Conservation (phyloP, 2,113 vertebrate species). For the Callithrix jacchus region DNA sequence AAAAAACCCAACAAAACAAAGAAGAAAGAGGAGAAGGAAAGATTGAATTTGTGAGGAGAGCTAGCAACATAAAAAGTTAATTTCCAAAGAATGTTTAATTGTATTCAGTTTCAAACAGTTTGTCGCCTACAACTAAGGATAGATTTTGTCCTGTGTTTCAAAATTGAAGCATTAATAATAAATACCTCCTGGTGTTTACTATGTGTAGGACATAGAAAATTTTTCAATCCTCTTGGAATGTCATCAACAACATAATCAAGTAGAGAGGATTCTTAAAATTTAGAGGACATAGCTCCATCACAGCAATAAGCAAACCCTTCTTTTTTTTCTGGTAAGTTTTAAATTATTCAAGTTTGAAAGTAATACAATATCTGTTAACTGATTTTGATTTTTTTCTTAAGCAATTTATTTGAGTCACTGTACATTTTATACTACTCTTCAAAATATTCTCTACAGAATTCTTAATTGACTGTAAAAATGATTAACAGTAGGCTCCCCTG, state of each 20-base stretch:
- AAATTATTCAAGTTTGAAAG: not conserved
- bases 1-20: too few relatives aligned
- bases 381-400: constrained; percentile 52
- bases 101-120: not conserved
- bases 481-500: constrained; percentile 71
- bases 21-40: not conserved
- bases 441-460: constrained; percentile 69
- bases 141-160: constrained; percentile 26
- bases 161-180: constrained; percentile 1
- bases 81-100: constrained; percentile 20
- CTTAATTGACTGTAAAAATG: constrained; percentile 70
- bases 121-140: not conserved
- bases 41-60: not conserved
- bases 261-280: not conserved
- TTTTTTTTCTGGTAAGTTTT: not conserved
- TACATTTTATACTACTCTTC: constrained; percentile 60
- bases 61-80: not conserved
- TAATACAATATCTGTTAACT: constrained; percentile 24
- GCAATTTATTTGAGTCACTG: constrained; percentile 65
- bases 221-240: not conserved
- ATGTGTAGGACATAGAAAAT: not conserved
- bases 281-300: not conserved
- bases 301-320: not conserved
- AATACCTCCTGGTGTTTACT: not conserved
- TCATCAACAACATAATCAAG: not conserved